phyloP scores from a whole-genome alignment of 2,113 vertebrate genomes.

The Daphoenositta chrysoptera region DNA sequence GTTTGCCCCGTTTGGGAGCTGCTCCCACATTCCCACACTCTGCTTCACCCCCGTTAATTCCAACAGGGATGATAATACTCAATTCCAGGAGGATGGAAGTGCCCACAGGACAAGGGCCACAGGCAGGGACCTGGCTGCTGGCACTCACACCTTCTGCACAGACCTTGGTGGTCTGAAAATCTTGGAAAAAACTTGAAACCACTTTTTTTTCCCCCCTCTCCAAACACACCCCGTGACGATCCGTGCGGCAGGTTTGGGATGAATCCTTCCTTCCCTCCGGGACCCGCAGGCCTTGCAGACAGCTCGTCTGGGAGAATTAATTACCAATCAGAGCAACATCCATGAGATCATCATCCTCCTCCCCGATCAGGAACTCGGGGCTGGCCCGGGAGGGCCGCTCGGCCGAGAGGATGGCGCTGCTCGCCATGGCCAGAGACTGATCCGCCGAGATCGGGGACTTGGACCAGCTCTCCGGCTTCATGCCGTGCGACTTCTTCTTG shows the following conservation, averaged over 20 bases:
- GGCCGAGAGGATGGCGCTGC: slow-evolving; percentile 74
- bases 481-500: slow-evolving; percentile 90
- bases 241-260: accelerated
- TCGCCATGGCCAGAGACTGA: slow-evolving; percentile 81
- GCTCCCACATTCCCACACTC: not conserved
- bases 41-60: not conserved
- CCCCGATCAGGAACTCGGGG: slow-evolving; percentile 89
- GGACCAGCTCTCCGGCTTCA: slow-evolving; percentile 95
- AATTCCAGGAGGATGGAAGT: not conserved
- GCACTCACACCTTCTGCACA: not conserved
- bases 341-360: slow-evolving; percentile 98
- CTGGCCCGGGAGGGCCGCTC: slow-evolving; percentile 88
- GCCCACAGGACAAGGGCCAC: not conserved
- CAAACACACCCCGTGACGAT: not conserved
- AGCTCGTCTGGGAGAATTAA: slow-evolving; percentile 2
- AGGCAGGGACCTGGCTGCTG: not conserved
- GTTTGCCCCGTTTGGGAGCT: not conserved
- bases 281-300: not conserved
- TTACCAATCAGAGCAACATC: slow-evolving; percentile 94
- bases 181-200: slow-evolving; percentile 22
- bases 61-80: not conserved
- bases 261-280: not conserved
- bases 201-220: not conserved
- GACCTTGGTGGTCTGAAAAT: not conserved
- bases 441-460: slow-evolving; percentile 92